phyloP scores from a whole-genome alignment of 2,113 vertebrate species.

The Scopus umbretta region DNA sequence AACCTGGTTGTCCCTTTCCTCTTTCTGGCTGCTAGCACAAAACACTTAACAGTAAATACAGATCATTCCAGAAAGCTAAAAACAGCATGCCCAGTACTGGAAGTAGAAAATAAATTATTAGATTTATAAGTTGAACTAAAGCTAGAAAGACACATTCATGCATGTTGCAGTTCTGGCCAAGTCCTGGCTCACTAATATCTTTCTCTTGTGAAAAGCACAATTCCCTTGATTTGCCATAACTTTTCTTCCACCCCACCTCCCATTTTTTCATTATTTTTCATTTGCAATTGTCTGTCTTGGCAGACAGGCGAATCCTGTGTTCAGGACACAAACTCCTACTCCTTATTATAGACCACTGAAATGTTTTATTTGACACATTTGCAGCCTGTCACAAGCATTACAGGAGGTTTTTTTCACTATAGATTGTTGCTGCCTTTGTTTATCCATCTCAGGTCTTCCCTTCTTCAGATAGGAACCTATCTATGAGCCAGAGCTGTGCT shows the following conservation, averaged over 20 bases:
- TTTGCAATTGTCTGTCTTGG: background rate
- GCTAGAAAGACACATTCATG: background rate
- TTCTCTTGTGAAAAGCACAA: background rate
- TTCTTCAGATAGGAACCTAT: background rate
- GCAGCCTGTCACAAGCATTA: background rate
- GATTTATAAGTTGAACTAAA: background rate
- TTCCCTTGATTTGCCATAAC: background rate
- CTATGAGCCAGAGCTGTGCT: background rate
- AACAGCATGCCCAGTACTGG: background rate
- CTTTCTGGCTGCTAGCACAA: background rate
- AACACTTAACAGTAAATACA: background rate
- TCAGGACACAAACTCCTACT: background rate
- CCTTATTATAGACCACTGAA: background rate
- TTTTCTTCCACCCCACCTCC: background rate
- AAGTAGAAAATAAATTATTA: background rate
- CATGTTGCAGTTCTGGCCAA: background rate
- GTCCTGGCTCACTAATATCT: background rate
- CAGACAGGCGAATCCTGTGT: background rate
- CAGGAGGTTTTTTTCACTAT: background rate
- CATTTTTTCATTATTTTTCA: background rate
- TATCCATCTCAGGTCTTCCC: background rate
- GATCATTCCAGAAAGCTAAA: background rate
- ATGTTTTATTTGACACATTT: constrained; percentile 10
- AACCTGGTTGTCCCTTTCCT: too few species aligned
- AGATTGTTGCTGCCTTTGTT: background rate